phyloP scores from a whole-genome alignment of 2,113 vertebrate genomes.

The Conger conger region DNA sequence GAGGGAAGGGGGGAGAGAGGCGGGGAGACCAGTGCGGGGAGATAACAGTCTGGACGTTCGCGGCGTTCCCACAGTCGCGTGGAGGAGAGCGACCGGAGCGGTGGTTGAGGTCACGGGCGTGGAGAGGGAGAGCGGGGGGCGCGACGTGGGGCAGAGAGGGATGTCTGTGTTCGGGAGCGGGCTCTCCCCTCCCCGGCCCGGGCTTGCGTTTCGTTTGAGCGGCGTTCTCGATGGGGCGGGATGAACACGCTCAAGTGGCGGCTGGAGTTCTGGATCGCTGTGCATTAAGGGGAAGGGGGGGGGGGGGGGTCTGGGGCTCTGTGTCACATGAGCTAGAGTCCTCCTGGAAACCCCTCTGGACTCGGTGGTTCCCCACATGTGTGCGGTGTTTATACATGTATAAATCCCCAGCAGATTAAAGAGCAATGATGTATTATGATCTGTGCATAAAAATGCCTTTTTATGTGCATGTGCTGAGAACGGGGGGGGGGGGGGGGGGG shows the following conservation, averaged over 20 bases:
- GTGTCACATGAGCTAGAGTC: not conserved
- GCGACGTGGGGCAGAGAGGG: not conserved
- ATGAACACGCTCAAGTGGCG: not conserved
- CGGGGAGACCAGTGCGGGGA: not conserved
- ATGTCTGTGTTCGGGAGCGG: not conserved
- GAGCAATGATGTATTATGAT: not conserved
- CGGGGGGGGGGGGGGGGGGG: not conserved
- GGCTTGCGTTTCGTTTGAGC: not conserved
- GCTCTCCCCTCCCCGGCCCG: not conserved
- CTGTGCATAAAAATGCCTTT: not conserved
- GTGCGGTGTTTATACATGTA: not conserved
- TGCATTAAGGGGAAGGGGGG: too few species aligned
- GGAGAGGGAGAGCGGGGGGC: not conserved
- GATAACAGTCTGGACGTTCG: not conserved
- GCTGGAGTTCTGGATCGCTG: too few species aligned
- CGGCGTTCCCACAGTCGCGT: not conserved
- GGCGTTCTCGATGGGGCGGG: not conserved
- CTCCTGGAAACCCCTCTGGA: not conserved
- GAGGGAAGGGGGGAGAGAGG: not conserved
- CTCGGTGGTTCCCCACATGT: not conserved
- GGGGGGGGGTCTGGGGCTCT: too few species aligned
- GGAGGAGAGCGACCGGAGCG: not conserved
- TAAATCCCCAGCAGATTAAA: not conserved
- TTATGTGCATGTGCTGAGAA: not conserved
- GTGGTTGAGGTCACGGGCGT: not conserved